phyloP scores from a whole-genome alignment of 2,888 invertebrate species.

The Dascillus cervinus region DNA sequence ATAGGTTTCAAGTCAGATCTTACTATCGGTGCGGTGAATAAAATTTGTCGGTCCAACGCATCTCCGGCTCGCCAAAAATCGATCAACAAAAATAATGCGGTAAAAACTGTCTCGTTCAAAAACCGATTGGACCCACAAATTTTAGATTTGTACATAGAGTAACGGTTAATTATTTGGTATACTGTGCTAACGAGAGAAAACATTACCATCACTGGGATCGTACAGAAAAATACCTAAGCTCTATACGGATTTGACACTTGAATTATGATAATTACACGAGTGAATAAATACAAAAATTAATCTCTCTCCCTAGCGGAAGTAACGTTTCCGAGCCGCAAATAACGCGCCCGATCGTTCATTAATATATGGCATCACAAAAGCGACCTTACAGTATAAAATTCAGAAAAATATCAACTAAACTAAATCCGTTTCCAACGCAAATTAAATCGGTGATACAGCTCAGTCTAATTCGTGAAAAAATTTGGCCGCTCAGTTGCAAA shows the following conservation, averaged over 20 bases:
- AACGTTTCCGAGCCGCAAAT: slow-evolving; percentile 15
- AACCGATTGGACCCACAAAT: slow-evolving; percentile 22
- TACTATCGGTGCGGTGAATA: slow-evolving; percentile 14
- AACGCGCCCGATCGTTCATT: slow-evolving; percentile 8
- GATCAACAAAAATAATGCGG: slow-evolving; percentile 31
- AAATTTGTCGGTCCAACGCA: slow-evolving; percentile 22
- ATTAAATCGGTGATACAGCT: too few species aligned
- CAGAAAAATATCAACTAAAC: slow-evolving; percentile 5
- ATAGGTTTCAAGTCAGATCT: slow-evolving; percentile 17
- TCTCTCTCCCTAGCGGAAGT: slow-evolving; percentile 17
- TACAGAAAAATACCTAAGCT: slow-evolving; percentile 14
- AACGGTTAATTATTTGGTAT: slow-evolving; percentile 28
- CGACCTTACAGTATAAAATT: slow-evolving; percentile 10
- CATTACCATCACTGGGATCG: slow-evolving; percentile 22
- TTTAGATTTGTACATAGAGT: slow-evolving; percentile 22
- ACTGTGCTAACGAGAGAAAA: slow-evolving; percentile 24
- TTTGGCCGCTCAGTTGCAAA: too few species aligned
- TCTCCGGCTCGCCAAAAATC: slow-evolving; percentile 24
- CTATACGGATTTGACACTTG: slow-evolving; percentile 21
- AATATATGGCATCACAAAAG: slow-evolving; percentile 20
- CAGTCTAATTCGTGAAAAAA: too few species aligned
- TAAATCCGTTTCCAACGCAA: slow-evolving; percentile 3
- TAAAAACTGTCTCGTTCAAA: slow-evolving; percentile 25
- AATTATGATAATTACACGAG: slow-evolving; percentile 10
- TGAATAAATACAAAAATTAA: slow-evolving; percentile 10